A percentile compares a stretch with the other conserved stretches of the same genome.
Evolutionary conservation across 2,797 vertebrate genomes (phyloP).

Genomic region (Dromococcyx pavoninus): DNA sequence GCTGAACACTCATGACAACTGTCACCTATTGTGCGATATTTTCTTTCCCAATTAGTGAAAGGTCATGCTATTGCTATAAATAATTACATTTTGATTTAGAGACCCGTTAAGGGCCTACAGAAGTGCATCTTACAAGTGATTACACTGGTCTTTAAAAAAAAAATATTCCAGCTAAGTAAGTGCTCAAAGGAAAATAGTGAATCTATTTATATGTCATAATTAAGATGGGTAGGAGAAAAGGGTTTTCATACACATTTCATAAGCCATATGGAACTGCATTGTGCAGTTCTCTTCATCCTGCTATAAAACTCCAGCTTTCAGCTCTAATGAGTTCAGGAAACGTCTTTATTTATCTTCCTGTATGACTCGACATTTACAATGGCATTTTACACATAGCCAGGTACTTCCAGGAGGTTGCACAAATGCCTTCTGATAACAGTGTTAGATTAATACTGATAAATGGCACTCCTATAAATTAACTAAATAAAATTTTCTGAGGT

Average conservation of each 20-base stretch:
- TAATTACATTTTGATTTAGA: not conserved
- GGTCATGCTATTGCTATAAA: conserved; percentile 4
- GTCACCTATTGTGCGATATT: conserved; percentile 10
- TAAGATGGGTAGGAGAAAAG: conserved; percentile 21
- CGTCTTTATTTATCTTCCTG: conserved; percentile 9
- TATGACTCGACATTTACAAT: not conserved
- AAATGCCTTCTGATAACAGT: not conserved
- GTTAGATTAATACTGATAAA: not conserved
- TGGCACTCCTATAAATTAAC: not conserved
- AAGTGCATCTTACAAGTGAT: conserved; percentile 11
- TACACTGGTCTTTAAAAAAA: not conserved
- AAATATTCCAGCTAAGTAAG: not conserved
- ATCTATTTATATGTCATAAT: conserved; percentile 19
- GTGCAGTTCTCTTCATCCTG: not conserved
- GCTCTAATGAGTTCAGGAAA: conserved; percentile 24
- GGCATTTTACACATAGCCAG: not conserved
- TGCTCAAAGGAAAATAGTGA: not conserved
- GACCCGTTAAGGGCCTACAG: not conserved
- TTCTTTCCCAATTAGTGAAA: conserved; percentile 47
- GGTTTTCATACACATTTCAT: conserved; percentile 37
- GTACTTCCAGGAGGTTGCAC: not conserved
- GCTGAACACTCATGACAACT: not conserved
- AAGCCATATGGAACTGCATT: conserved; percentile 8
- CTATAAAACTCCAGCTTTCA: conserved; percentile 5
- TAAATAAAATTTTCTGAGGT: not conserved